Percentiles rank a stretch among this genome's conserved stretches.
These are phyloP conservation scores for Clanis bilineata DNA, from an alignment of 2,888 invertebrate genomes.

Conservation along the genomic window DNA sequence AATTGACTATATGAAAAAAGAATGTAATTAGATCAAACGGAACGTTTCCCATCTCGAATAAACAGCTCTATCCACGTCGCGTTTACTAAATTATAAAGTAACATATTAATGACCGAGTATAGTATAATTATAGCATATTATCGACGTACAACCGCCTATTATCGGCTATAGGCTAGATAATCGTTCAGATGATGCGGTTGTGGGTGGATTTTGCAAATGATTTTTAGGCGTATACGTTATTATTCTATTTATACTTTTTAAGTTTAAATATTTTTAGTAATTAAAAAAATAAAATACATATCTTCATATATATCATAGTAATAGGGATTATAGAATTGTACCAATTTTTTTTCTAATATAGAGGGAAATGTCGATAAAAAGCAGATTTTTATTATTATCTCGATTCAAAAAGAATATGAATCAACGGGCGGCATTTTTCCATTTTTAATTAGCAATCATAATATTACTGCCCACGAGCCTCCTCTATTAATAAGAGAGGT, in stretches of 20 bases:
- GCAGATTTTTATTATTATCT: too few relatives aligned
- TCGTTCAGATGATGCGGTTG: slow-evolving; percentile 23
- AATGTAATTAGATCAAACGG: slow-evolving; percentile 20
- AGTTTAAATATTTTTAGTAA: neutral
- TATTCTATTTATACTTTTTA: neutral
- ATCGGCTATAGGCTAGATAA: slow-evolving; percentile 14
- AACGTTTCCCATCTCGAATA: slow-evolving; percentile 46
- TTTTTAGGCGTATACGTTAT: neutral
- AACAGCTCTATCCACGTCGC: slow-evolving; percentile 45
- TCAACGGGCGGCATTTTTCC: too few relatives aligned
- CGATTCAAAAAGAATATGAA: too few relatives aligned
- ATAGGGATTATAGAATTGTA: too few relatives aligned
- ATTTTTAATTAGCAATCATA: too few relatives aligned
- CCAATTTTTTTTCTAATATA: too few relatives aligned
- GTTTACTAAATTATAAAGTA: slow-evolving; percentile 49
- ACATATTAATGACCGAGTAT: slow-evolving; percentile 46
- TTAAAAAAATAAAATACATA: neutral
- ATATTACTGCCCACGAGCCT: too few relatives aligned
- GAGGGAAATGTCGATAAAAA: too few relatives aligned
- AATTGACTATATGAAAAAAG: neutral
- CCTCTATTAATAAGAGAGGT: too few relatives aligned
- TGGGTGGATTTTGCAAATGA: neutral
- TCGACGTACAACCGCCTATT: slow-evolving; percentile 22
- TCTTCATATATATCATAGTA: too few relatives aligned
- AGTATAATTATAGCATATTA: slow-evolving; percentile 48